Base-by-base conservation (phyloP, 2,797 vertebrate genomes). In the Macropus fuliginosus region DNA sequence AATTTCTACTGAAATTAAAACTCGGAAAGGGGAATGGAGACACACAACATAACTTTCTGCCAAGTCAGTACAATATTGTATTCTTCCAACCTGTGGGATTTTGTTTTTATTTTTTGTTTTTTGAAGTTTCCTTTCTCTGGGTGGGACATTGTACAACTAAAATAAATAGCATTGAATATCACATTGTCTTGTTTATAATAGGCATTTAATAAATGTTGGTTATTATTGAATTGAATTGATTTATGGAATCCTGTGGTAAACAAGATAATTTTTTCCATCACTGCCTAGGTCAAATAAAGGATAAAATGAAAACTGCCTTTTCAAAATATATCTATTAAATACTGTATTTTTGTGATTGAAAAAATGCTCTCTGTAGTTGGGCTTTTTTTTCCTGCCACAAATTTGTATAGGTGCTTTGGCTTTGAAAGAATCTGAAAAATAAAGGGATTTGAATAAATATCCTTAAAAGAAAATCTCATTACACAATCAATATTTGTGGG, bases 361-460 rank as follows among this genome's bases (percentile, higher is more conserved):
- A 54, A 91, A 91, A 92, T 93, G 55, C 95, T 87, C 87, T 94
- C 57, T 95, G 31, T 54, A 4, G 8, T 0, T 50, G 8, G 54
- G 55, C 90, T 92, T 96, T 93, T 50, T 95, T 95, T 27, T 11
- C 74, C 29, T 81, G 21, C 6, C 40, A 81, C 40, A 92, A 62
- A 95, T 95, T 96, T 59, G 92, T 92, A 29, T 8, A 91, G 92
- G 66, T 94, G 52, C 52, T 95, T 94, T 93, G 81, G 94, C 92
- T 96, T 81, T 59, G 74, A 96, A 92, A 91, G 18, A 96, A 95
- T 62, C 14, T 3, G 13, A 93, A 97, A 81, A 97, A 95, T 97
- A 97, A 96, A 98, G 91, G 56, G 89, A 90, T 95, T 95, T 95
- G 92, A 95, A 74, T 34, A 31, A n/a, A 18, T n/a, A n/a, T 18